Evolutionary conservation across 2,888 invertebrate species (phyloP), one percentile per base, ranked within the genome.

Genomic region (Beris chalybata): DNA sequence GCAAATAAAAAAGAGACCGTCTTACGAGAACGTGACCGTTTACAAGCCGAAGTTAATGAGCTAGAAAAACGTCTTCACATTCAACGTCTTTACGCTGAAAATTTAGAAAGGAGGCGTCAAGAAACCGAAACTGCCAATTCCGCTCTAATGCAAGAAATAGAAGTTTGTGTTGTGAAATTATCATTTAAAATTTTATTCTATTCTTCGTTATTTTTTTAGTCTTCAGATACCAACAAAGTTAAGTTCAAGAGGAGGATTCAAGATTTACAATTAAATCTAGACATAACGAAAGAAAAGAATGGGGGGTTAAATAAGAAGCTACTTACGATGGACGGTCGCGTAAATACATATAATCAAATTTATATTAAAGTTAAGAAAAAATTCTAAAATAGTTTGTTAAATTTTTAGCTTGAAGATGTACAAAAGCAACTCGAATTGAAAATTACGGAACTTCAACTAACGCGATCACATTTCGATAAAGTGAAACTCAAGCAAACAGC

Each of bases 11-110:
- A 76, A 65, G 76, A 76, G 47, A 76, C 75, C 9, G 76, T 77
- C 31, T 74, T 75, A 47, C 74, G 75, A 4, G 79, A 79, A 68
- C 75, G 79, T 1, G 79, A 79, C 73, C 78, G 79, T 1, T 70
- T 79, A 47, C 75, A 75, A 67, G 73, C 69, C 0, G 79, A 79
- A 43, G 70, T 79, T 3, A 70, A 66, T 12, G 79, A 79, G 12
- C 68, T 77, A 38, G 74, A 75, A 64, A 76, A 74, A 45, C 77
- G 79, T 3, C 69, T 79, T 11, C 73, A 77, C 63, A 59, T 73
- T 5, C 75, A 78, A 69, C 74, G 79, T 1, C 68, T 70, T 43
- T 79, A 79, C 66, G 70, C 75, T 0, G 74, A 75, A 5, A 72
- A 74, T 0, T 48, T 79, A 65, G 79, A 79, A 65, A 75, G 77